Evolutionary conservation across 92 coral and sea anemone genomes (phyloP).

Genomic region (Epizoanthus stellaris): DNA sequence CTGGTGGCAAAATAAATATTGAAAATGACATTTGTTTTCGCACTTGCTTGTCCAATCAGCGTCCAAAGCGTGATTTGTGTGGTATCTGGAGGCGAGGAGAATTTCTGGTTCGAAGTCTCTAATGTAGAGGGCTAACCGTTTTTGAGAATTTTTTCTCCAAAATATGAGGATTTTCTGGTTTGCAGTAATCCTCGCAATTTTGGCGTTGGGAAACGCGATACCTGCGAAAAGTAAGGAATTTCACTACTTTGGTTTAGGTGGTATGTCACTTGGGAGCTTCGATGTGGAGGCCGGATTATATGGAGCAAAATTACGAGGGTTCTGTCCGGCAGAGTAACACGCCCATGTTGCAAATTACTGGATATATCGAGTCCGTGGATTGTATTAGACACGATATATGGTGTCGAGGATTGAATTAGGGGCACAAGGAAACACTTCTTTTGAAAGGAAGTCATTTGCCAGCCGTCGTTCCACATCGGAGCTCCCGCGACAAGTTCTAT

Average conservation of each 20-base stretch:
- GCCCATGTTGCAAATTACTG: not conserved
- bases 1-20: slow-evolving; percentile 77
- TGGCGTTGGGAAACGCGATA: slow-evolving; percentile 67
- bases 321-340: not conserved
- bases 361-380: not conserved
- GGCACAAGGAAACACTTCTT: not conserved
- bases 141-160: slow-evolving; percentile 66
- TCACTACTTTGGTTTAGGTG: not conserved
- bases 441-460: not conserved
- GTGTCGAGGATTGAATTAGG: not conserved
- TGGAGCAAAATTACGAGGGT: not conserved
- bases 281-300: not conserved
- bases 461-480: slow-evolving; percentile 32
- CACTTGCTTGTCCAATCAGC: slow-evolving; percentile 70
- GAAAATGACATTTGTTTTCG: slow-evolving; percentile 69
- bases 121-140: slow-evolving; percentile 73
- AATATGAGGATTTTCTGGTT: slow-evolving; percentile 74
- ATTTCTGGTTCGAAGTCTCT: slow-evolving; percentile 70
- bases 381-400: not conserved
- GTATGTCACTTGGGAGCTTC: slow-evolving; percentile 19
- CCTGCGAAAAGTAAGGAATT: slow-evolving; percentile 80
- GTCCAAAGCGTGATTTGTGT: slow-evolving; percentile 69
- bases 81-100: slow-evolving; percentile 67
- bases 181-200: slow-evolving; percentile 74
- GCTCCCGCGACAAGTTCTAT: slow-evolving; percentile 19